Evolutionary conservation across 2,888 invertebrate genomes (phyloP).

Genomic region (Synanthedon andrenaeformis): DNA sequence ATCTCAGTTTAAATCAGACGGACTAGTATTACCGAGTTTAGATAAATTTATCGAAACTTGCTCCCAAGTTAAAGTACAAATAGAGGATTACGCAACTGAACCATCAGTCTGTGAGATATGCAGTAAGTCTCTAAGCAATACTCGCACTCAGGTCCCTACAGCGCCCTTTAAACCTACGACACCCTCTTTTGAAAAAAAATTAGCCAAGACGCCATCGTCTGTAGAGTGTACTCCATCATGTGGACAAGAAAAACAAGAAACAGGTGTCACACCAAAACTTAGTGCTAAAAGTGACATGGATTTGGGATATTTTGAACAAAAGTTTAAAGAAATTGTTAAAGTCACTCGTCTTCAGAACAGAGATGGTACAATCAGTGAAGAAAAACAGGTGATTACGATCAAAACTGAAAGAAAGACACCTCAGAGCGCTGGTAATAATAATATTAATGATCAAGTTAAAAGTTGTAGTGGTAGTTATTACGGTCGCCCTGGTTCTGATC

Average conservation of each 20-base stretch:
- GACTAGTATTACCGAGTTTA: constrained; percentile 9
- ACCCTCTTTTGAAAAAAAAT: not conserved
- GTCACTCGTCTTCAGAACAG: constrained; percentile 19
- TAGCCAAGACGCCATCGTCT: not conserved
- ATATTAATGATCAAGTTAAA: too few relatives aligned
- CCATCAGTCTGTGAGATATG: constrained; percentile 10
- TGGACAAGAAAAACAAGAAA: too few relatives aligned
- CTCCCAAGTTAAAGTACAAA: constrained; percentile 12
- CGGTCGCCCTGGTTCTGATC: not conserved
- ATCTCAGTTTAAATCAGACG: constrained; percentile 5
- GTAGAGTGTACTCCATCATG: too few relatives aligned
- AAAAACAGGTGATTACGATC: constrained; percentile 27
- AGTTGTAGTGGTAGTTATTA: too few relatives aligned
- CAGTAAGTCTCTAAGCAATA: not conserved
- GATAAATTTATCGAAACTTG: constrained; percentile 16
- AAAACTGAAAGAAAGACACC: constrained; percentile 16
- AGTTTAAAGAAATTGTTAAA: constrained; percentile 25
- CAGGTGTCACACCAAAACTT: constrained; percentile 1
- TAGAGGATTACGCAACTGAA: constrained; percentile 11
- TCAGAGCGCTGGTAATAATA: not conserved
- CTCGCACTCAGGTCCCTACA: too few relatives aligned
- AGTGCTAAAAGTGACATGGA: constrained; percentile 4
- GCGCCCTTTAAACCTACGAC: too few relatives aligned
- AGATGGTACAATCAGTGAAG: constrained; percentile 26
- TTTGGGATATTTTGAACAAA: constrained; percentile 10